These are phyloP conservation scores for Eupeodes latifasciatus DNA, from an alignment of 2,888 invertebrate genomes.

Conservation along the genomic window DNA sequence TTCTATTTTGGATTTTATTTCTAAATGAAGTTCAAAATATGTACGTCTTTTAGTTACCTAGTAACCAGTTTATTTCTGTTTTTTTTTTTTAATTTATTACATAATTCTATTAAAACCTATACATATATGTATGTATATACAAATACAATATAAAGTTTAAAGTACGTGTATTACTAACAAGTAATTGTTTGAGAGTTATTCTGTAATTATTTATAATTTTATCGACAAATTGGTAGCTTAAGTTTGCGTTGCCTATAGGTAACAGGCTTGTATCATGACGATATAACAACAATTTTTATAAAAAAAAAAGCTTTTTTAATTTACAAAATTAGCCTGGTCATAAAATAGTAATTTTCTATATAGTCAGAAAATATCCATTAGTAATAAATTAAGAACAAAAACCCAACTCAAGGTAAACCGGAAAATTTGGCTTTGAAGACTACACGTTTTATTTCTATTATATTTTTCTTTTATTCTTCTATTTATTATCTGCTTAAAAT, in stretches of 20 bases:
- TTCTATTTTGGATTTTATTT: background rate
- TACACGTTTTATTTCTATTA: background rate
- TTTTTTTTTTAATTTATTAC: background rate
- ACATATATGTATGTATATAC: too few relatives aligned
- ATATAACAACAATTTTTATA: background rate
- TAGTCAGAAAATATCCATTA: constrained; percentile 6
- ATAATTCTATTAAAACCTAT: background rate
- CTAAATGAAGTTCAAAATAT: background rate
- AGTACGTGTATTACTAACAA: background rate
- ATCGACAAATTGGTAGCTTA: background rate
- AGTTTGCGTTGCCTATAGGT: background rate
- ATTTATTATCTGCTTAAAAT: too few relatives aligned
- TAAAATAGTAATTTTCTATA: background rate
- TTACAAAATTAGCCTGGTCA: background rate
- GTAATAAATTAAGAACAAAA: background rate
- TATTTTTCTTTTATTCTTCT: too few relatives aligned
- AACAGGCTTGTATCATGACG: background rate
- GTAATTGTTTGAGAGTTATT: constrained; percentile 2
- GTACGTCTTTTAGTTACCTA: background rate
- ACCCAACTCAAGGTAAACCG: constrained; percentile 31
- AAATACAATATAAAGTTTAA: background rate
- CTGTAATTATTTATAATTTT: constrained; percentile 27
- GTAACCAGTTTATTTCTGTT: background rate
- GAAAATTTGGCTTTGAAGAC: background rate
- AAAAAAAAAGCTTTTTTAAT: constrained; percentile 22